Conservation (phyloP, 2,797 vertebrate species). For the Streptopelia turtur region DNA sequence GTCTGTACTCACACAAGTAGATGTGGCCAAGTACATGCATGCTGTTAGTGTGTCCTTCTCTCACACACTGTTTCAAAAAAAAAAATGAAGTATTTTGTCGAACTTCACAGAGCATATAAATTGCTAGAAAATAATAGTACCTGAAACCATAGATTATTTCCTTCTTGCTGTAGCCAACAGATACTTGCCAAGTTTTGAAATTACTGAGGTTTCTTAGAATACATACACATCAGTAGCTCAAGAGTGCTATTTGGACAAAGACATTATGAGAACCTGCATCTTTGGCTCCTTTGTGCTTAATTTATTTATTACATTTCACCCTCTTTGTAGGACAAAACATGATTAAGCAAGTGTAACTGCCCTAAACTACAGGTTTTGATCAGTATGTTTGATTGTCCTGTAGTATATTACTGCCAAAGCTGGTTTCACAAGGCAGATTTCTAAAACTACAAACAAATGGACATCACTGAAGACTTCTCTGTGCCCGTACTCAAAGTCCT, state of each 20-base stretch:
- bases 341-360: neutral
- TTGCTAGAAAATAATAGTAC: neutral
- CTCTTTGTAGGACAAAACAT: neutral
- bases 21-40: neutral
- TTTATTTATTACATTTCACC: neutral
- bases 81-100: neutral
- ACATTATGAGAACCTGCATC: neutral
- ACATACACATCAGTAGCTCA: neutral
- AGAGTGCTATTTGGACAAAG: neutral
- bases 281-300: neutral
- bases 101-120: neutral
- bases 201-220: neutral
- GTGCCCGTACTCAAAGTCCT: neutral
- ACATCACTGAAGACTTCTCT: neutral
- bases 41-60: neutral
- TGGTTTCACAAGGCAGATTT: neutral
- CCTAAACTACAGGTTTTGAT: neutral
- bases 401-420: neutral
- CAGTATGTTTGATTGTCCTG: neutral
- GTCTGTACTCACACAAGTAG: neutral
- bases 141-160: neutral
- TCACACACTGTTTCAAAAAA: neutral
- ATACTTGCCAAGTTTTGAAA: neutral
- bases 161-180: neutral
- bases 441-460: neutral